Conservation (phyloP, 2,888 invertebrate genomes). For the Eucriotettix oculatus region DNA sequence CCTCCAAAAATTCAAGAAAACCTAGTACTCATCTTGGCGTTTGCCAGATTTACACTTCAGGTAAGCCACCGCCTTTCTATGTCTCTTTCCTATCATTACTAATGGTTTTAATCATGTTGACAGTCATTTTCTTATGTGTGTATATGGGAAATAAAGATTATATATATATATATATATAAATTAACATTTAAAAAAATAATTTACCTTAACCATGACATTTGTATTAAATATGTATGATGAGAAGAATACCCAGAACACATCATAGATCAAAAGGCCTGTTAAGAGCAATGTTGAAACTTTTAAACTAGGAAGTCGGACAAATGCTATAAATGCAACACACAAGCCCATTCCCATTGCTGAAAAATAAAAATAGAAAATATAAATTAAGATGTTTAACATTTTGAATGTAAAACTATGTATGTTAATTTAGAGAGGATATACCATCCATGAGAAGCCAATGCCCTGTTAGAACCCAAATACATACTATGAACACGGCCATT, state of each 20-base stretch:
- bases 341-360: slow-evolving; percentile 95
- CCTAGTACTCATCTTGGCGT: no score
- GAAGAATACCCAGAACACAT: slow-evolving; percentile 98
- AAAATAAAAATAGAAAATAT: slow-evolving; percentile 16
- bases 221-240: slow-evolving; percentile 96
- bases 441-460: slow-evolving; percentile 98
- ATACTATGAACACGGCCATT: slow-evolving; percentile 81
- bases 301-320: slow-evolving; percentile 86
- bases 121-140: no score
- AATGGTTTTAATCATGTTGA: no score
- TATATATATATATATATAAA: no score
- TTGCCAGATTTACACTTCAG: no score
- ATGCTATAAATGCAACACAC: slow-evolving; percentile 94
- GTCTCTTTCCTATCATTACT: no score
- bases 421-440: slow-evolving; percentile 19
- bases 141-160: no score
- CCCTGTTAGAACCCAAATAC: slow-evolving; percentile 93
- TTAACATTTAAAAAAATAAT: slow-evolving; percentile 23
- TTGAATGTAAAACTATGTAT: no score
- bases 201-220: slow-evolving; percentile 95
- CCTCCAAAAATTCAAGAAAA: no score
- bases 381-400: background rate
- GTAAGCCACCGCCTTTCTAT: no score
- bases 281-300: slow-evolving; percentile 89
- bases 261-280: slow-evolving; percentile 85